These are phyloP conservation scores for Harmothoe impar DNA, from an alignment of 2,888 invertebrate genomes.

Conservation along the genomic window DNA sequence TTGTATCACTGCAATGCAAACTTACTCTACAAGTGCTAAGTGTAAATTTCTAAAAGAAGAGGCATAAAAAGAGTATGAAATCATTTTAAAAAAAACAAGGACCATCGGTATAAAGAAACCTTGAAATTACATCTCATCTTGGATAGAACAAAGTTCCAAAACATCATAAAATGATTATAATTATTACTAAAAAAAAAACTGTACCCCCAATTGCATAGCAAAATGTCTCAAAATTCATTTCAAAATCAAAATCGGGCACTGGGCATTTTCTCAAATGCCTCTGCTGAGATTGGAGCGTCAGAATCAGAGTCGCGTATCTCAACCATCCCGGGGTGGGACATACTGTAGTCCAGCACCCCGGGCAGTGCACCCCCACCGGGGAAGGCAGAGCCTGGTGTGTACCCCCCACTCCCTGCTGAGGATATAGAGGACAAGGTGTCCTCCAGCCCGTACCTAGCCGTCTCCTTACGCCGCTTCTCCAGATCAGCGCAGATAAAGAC, in stretches of 20 bases:
- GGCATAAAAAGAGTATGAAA: too few species aligned
- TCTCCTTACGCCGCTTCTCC: slow-evolving; percentile 49
- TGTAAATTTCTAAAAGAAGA: too few species aligned
- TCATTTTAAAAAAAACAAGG: too few species aligned
- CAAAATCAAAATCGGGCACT: not conserved
- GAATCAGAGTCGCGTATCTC: slow-evolving; percentile 1
- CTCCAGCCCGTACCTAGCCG: slow-evolving; percentile 41
- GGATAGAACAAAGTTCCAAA: too few species aligned
- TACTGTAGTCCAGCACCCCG: not conserved
- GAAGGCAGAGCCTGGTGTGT: not conserved
- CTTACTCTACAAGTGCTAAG: too few species aligned
- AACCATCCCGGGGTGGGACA: not conserved
- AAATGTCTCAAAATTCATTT: too few species aligned
- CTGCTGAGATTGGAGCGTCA: not conserved
- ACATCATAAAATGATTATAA: too few species aligned
- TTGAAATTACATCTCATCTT: too few species aligned
- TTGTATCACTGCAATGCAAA: too few species aligned
- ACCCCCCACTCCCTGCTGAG: not conserved
- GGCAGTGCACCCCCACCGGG: not conserved
- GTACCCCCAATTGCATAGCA: too few species aligned
- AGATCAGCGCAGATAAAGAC: slow-evolving; percentile 57
- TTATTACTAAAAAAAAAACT: too few species aligned
- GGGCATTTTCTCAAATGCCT: slow-evolving; percentile 29
- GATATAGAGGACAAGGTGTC: not conserved
- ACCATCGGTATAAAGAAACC: too few species aligned